Base-by-base conservation (phyloP, 2,113 vertebrate species). In the Oncorhynchus gorbuscha region DNA sequence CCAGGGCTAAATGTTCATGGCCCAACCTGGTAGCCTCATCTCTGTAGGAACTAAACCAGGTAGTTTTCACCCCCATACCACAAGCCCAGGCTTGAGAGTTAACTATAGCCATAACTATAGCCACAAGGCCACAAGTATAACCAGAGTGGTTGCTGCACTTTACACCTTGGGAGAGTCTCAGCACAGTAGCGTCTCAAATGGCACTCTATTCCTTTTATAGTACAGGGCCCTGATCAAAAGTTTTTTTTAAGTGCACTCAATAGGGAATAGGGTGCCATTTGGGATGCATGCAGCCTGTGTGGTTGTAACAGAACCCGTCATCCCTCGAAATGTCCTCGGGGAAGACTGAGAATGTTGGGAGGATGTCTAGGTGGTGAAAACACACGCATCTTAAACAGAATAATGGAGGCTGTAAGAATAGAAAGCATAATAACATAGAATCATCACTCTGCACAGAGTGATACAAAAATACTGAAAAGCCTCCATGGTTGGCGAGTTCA, bases 371-470 rank as follows among this genome's bases (percentile, higher is more conserved):
- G 11, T 35, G 20, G 13, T 48, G 14, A 48, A 20, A 74, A 39
- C 32, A n/a, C n/a, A n/a, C 71, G 16, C 69, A 78, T 67, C 69
- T 20, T 24, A 45, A 12, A 30, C 26, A 26, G 68, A 32, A 55
- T 65, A 45, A 30, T 75, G 64, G 62, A 75, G 80, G 30, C 1
- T 18, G 51, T 35, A 67, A 70, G 67, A 73, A 61, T 11, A 58
- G 65, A n/a, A 22, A 16, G 14, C 5, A 20, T 58, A 51, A 58
- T 72, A 58, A 49, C 18, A 71, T 39, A 16, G 65, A 13, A 26
- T 11, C 0, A 67, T 26, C 65, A 5, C 12, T 16, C 16, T 67
- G 14, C n/a, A 32, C 65, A 32, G 75, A 69, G 77, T 28, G 61
- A 64, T 73, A 71, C n/a, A 0, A 68, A 24, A 16, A 83, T 71